Base-by-base conservation (phyloP, 1,140 invertebrate genomes). In the Drosophila sechellia region DNA sequence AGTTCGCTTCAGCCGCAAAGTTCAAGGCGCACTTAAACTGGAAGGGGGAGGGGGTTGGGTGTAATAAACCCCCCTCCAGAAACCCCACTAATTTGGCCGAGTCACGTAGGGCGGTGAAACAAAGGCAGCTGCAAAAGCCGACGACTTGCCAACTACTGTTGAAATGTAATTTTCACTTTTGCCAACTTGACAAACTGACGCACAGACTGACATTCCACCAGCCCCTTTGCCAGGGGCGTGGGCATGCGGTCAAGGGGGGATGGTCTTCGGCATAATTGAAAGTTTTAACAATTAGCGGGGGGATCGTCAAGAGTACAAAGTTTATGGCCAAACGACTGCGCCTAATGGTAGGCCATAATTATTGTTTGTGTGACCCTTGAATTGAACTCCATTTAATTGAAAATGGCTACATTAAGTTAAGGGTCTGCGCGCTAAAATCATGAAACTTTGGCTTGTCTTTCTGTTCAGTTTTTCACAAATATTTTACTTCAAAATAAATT, bases 61-160 rank as follows among this genome's bases (percentile, higher is more conserved):
- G 13, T n/a, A 45, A 25, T 5, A 5, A 13, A 13, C 1, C 35
- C 35, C 17, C 22, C 43, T 4, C 4, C 12, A n/a, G 22, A 45
- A 45, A 25, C n/a, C 48, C 27, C 48, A 48, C 66, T 64, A 65
- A 87, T 78, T 79, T 61, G 63, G 78, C 39, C 34, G 54, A 69
- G 83, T 87, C 81, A 86, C 83, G 81, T 86, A 86, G 64, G 48
- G 52, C 57, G 39, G 31, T 54, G 49, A 68, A 72, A 45, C 76
- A 58, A 79, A 68, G 50, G 53, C 53, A 48, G 54, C 63, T 66
- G 37, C 45, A 59, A 52, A 52, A 49, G 55, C 61, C 76, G 83
- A 77, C 75, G 60, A 83, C 70, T 83, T 84, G 64, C 64, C 70
- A 79, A 79, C 79, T 83, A 71, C 60, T 83, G 64, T 83, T 79